phyloP scores from a whole-genome alignment of 2,888 invertebrate genomes.

The Heliconius erato region DNA sequence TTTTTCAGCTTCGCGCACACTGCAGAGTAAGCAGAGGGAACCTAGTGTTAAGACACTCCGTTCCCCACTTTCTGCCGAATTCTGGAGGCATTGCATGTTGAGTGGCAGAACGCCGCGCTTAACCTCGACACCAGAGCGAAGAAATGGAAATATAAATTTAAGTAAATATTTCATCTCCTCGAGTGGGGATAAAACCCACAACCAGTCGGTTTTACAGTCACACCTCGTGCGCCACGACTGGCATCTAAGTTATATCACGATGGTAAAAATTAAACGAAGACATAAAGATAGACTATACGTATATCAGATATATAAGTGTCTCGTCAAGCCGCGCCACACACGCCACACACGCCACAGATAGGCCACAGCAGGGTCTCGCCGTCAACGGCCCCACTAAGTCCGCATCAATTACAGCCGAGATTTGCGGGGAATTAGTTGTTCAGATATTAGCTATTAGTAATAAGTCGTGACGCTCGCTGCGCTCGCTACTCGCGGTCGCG shows the following conservation, averaged over 20 bases:
- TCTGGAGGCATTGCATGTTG: too few relatives aligned
- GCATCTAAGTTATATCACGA: neutral
- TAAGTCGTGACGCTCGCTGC: constrained; percentile 31
- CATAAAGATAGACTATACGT: neutral
- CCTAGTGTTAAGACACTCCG: too few relatives aligned
- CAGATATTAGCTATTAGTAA: constrained; percentile 39
- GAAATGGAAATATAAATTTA: too few relatives aligned
- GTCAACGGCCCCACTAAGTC: neutral
- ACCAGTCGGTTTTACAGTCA: too few relatives aligned
- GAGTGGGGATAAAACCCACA: too few relatives aligned
- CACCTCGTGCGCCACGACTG: too few relatives aligned
- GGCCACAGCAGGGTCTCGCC: neutral
- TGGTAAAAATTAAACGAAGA: neutral
- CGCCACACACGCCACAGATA: neutral
- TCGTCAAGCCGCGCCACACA: neutral
- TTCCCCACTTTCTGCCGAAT: too few relatives aligned
- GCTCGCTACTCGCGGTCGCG: constrained; percentile 14
- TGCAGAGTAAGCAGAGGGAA: too few relatives aligned
- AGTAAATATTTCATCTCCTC: too few relatives aligned
- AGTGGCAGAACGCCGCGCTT: too few relatives aligned
- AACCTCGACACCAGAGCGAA: too few relatives aligned
- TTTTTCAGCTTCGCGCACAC: too few relatives aligned
- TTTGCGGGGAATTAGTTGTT: constrained; percentile 39
- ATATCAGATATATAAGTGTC: neutral
- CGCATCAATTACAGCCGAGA: constrained; percentile 21